phyloP scores from a whole-genome alignment of 2,797 vertebrate species.

The Sparidentex hasta region DNA sequence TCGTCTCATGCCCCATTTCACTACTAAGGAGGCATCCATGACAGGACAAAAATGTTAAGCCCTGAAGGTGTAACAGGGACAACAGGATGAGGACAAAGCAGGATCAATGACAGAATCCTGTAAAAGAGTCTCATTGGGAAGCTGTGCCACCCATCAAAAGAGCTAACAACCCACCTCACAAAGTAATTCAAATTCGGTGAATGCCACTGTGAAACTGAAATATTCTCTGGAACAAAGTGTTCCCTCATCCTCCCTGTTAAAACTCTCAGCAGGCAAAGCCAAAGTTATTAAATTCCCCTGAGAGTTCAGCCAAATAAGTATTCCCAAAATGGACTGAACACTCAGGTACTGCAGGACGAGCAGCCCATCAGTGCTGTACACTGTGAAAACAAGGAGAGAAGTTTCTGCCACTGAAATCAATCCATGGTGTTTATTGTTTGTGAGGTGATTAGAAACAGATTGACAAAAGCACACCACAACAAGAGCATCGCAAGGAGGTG shows the following conservation, averaged over 20 bases:
- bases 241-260: constrained; percentile 1
- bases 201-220: constrained; percentile 13
- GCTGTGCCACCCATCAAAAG: constrained; percentile 11
- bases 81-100: constrained; percentile 3
- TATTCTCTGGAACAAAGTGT: constrained; percentile 6
- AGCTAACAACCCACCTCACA: constrained; percentile 17
- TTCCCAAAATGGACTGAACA: constrained; percentile 22
- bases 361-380: not conserved
- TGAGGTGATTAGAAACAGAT: not conserved
- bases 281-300: constrained; percentile 4
- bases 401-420: not conserved
- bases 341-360: not conserved
- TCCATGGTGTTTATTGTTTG: not conserved
- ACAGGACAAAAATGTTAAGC: constrained; percentile 17
- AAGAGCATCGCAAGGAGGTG: constrained; percentile 2
- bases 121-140: constrained; percentile 19
- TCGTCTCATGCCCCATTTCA: constrained; percentile 40
- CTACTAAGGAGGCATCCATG: constrained; percentile 13
- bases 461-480: not conserved
- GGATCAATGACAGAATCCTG: constrained; percentile 13
- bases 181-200: constrained; percentile 34
- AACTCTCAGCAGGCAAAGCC: constrained; percentile 16
- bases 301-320: not conserved
- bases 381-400: not conserved
- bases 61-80: constrained; percentile 28